Evolutionary conservation across 2,113 vertebrate genomes (phyloP).

Genomic region (Pseudorhombus dupliciocellatus): DNA sequence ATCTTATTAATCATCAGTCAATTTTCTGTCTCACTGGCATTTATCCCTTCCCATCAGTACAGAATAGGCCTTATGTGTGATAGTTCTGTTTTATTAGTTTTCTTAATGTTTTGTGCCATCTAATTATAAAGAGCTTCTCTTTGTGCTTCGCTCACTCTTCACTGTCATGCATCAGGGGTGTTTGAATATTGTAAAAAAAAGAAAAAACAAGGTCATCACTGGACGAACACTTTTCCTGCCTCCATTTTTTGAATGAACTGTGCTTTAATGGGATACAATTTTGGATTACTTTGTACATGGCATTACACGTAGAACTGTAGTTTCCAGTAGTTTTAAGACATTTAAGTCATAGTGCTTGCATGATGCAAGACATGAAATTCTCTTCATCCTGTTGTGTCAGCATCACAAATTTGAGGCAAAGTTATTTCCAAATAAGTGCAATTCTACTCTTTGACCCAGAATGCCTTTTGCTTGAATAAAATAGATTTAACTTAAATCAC

Average conservation of each 20-base stretch:
- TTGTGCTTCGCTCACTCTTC: conserved; percentile 13
- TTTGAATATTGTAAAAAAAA: conserved; percentile 21
- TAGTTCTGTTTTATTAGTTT: conserved; percentile 34
- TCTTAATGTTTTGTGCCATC: conserved; percentile 20
- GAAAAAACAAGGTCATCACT: conserved; percentile 38
- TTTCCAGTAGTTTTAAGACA: conserved; percentile 1
- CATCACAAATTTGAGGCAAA: not conserved
- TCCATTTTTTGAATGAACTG: conserved; percentile 24
- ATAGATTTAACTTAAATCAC: conserved; percentile 34
- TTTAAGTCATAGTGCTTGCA: not conserved
- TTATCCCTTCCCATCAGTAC: conserved; percentile 13
- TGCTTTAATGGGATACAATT: conserved; percentile 13
- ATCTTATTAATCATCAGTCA: conserved; percentile 11
- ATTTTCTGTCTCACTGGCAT: conserved; percentile 15
- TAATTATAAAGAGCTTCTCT: conserved; percentile 32
- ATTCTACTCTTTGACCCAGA: conserved; percentile 49
- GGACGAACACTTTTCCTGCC: conserved; percentile 38
- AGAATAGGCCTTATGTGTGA: conserved; percentile 20
- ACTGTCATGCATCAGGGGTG: conserved; percentile 28
- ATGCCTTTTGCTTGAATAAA: conserved; percentile 72
- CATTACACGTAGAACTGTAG: not conserved
- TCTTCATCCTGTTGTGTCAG: conserved; percentile 11
- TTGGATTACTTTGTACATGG: conserved; percentile 14
- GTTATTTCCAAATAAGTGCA: conserved; percentile 52
- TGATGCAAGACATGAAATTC: not conserved